A percentile compares a stretch with the other conserved stretches of the same genome.
Conservation (phyloP, 1,140 invertebrate genomes). For the Drosophila mayri region DNA sequence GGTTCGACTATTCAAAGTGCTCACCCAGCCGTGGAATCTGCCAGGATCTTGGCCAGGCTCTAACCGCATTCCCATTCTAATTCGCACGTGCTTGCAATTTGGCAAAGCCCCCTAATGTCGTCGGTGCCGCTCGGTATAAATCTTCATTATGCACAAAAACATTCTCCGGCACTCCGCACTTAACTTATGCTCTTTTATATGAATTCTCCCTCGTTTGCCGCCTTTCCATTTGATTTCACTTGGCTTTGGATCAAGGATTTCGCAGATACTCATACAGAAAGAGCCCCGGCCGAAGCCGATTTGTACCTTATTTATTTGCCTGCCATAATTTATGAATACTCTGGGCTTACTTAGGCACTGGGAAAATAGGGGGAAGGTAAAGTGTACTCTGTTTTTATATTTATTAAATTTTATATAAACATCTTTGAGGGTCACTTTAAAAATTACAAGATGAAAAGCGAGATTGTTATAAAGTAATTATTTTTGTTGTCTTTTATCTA, state of each 20-base stretch:
- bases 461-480: too few relatives aligned
- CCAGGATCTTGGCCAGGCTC: conserved; percentile 4
- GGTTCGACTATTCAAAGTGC: conserved; percentile 74
- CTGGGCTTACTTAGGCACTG: conserved; percentile 7
- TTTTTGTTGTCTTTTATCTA: too few relatives aligned
- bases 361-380: not conserved
- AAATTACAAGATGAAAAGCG: too few relatives aligned
- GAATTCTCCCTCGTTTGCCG: conserved; percentile 42
- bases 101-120: conserved; percentile 48
- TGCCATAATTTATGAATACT: conserved; percentile 75
- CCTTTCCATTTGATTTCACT: conserved; percentile 71
- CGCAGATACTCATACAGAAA: conserved; percentile 50
- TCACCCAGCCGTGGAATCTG: conserved; percentile 55
- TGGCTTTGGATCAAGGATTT: conserved; percentile 36
- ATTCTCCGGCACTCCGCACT: conserved; percentile 33
- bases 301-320: conserved; percentile 77
- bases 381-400: not conserved
- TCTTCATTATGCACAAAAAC: conserved; percentile 69
- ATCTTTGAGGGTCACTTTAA: too few relatives aligned
- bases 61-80: conserved; percentile 66
- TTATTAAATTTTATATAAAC: not conserved
- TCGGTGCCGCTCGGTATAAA: conserved; percentile 50
- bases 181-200: conserved; percentile 76
- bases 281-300: conserved; percentile 43
- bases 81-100: conserved; percentile 82